Conservation (phyloP, 92 coral and sea anemone species). For the Epizoanthus fatuus region DNA sequence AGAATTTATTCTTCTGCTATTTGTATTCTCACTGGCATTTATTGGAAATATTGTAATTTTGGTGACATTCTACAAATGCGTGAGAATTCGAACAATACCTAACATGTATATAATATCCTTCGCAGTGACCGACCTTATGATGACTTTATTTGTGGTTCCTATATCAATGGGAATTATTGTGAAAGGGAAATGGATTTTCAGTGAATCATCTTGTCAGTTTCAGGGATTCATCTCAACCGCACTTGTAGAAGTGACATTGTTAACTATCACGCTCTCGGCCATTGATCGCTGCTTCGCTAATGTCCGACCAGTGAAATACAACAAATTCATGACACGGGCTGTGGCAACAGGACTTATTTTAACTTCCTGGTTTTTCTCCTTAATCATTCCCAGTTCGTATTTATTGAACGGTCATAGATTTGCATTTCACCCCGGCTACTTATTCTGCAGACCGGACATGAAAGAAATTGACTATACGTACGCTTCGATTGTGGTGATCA, state of each 20-base stretch:
- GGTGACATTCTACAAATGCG: constrained; percentile 18
- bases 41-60: constrained; percentile 26
- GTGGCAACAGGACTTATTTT: constrained; percentile 28
- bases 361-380: constrained; percentile 4
- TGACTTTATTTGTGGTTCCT: constrained; percentile 25
- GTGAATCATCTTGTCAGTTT: constrained; percentile 27
- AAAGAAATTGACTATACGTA: constrained; percentile 2
- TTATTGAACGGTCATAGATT: constrained; percentile 18
- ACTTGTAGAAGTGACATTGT: constrained; percentile 17
- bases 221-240: constrained; percentile 16
- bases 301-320: constrained; percentile 23
- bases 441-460: constrained; percentile 34
- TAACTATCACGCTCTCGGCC: constrained; percentile 2
- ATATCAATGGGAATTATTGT: not conserved
- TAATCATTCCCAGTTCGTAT: constrained; percentile 25
- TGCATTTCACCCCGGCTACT: constrained; percentile 34
- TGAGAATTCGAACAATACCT: constrained; percentile 18
- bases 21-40: not conserved
- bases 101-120: constrained; percentile 36
- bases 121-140: constrained; percentile 14
- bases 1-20: constrained; percentile 9
- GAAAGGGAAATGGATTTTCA: constrained; percentile 25
- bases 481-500: not conserved
- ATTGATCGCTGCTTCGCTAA: constrained; percentile 28
- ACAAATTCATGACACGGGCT: not conserved